These are phyloP conservation scores for Diabrotica undecimpunctata DNA, from an alignment of 1,140 invertebrate species.

Conservation along the genomic window DNA sequence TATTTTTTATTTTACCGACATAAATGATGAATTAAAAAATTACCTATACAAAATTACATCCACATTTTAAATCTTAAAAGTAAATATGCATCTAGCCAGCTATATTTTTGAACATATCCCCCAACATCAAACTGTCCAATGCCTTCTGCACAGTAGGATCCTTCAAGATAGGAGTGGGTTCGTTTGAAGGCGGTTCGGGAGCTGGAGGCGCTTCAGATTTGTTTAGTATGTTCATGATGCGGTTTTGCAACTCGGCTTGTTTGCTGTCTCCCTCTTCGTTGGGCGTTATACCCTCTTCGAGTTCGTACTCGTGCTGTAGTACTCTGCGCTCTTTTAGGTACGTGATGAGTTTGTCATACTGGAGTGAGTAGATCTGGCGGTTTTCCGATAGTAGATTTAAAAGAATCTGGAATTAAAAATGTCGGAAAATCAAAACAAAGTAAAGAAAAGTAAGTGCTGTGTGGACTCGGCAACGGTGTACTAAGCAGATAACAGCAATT, in stretches of 20 bases:
- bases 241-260: constrained; percentile 74
- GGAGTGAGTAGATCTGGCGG: constrained; percentile 69
- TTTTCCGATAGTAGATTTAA: constrained; percentile 78
- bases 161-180: constrained; percentile 58
- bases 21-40: too few relatives aligned
- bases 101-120: constrained; percentile 56
- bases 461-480: too few relatives aligned
- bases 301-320: constrained; percentile 66
- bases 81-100: constrained; percentile 6
- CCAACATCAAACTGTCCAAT: constrained; percentile 67
- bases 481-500: too few relatives aligned
- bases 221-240: constrained; percentile 81
- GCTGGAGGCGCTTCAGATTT: constrained; percentile 39
- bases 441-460: background rate
- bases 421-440: too few relatives aligned
- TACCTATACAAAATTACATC: too few relatives aligned
- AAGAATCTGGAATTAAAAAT: constrained; percentile 52
- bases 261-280: constrained; percentile 49
- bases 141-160: constrained; percentile 74
- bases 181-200: constrained; percentile 34
- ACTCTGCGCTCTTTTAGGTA: constrained; percentile 75
- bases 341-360: constrained; percentile 76
- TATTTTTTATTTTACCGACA: too few relatives aligned
- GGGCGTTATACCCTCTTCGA: constrained; percentile 56
- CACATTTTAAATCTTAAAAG: too few relatives aligned